Evolutionary conservation across 2,797 vertebrate species (phyloP).

Genomic region (Taeniopygia guttata): DNA sequence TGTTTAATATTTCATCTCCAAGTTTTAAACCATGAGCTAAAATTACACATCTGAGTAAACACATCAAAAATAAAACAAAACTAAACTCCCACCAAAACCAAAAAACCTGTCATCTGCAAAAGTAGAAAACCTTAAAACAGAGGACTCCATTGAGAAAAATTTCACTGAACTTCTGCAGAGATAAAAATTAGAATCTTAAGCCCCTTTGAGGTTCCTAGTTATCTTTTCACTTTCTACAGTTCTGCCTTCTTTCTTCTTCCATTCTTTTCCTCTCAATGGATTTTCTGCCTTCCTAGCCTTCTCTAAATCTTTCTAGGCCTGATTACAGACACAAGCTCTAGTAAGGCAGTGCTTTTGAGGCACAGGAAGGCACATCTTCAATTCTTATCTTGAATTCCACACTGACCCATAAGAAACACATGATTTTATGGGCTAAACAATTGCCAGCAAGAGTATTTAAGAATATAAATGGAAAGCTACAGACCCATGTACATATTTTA

Average conservation of each 20-base stretch:
- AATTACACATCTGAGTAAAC: not conserved
- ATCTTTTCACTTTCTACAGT: not conserved
- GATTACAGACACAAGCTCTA: not conserved
- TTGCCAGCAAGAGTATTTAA: not conserved
- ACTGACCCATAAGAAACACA: not conserved
- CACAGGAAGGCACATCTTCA: not conserved
- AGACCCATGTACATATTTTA: fast-evolving
- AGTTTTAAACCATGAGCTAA: constrained; percentile 3
- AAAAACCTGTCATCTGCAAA: not conserved
- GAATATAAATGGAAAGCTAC: not conserved
- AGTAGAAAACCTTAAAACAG: not conserved
- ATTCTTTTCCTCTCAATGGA: not conserved
- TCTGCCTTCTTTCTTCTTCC: not conserved
- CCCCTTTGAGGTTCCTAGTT: not conserved
- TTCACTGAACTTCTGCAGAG: not conserved
- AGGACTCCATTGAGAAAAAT: not conserved
- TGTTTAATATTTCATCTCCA: not conserved
- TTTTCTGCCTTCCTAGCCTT: not conserved
- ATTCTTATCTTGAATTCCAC: not conserved
- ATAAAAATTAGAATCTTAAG: not conserved
- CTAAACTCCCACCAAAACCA: not conserved
- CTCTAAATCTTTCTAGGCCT: not conserved
- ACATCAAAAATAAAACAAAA: not conserved
- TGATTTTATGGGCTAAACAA: not conserved
- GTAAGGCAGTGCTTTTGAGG: not conserved